Evolutionary conservation across 2,888 invertebrate genomes (phyloP), one percentile per base, ranked within the genome.

Genomic region (Tenodera sinensis): DNA sequence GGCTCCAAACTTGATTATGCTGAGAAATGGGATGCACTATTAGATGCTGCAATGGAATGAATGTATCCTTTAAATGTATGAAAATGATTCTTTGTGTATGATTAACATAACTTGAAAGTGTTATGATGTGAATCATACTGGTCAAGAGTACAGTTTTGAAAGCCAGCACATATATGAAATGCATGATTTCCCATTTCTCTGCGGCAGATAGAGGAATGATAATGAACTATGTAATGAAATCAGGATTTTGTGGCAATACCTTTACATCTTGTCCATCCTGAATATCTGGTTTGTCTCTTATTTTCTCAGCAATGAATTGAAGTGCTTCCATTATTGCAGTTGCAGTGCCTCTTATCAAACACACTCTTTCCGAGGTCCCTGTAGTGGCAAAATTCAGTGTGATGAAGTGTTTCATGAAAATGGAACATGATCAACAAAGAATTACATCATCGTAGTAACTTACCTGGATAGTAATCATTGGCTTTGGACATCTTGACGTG

Each of bases 401-500:
- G 54, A 71, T 71, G 54, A 71, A 71, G 20, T 71, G 54, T 71
- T 15, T 71, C 15, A 71, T 71, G 54, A 71, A 71, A 71, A 71
- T 71, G 54, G 25, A 71, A 71, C 54, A 71, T 71, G 54, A 71
- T 71, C 54, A 71, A 71, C 54, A 71, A 54, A 71, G 54, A 71
- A 25, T 71, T 20, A 71, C 4, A 71, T 71, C 4, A 71, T 20
- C 8, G 15, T 54, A 54, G 20, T 15, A 71, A 71, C 1, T 14
- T 87, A 99, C 99, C 99, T 94, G 99, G 99, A 95, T 99, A 99
- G 94, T 98, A 99, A 93, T 99, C 99, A 93, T 98, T 98, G 89
- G 98, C 98, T 94, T 99, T 99, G 92, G 99, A 99, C 99, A 99
- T 99, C 95, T 99, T 99, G 92, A 99, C 98, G 92, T 98, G 96